A percentile compares a stretch with the other conserved stretches of the same genome.
Evolutionary conservation across 2,888 invertebrate species (phyloP).

Genomic region (Morpho helenor): DNA sequence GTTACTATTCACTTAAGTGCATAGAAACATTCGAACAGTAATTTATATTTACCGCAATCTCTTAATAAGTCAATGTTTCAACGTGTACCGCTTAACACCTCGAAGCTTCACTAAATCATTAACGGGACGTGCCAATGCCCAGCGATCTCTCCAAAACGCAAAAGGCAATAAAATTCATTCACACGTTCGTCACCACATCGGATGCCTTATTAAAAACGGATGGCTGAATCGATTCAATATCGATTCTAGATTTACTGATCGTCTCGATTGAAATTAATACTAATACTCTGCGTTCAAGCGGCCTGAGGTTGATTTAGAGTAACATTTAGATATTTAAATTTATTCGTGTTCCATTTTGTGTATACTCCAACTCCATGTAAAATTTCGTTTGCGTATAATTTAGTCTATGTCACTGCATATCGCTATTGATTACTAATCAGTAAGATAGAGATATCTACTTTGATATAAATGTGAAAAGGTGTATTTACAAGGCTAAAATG

Average conservation of each 20-base stretch:
- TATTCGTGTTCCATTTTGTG: conserved; percentile 58
- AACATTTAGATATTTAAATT: conserved; percentile 48
- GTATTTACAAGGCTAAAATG: conserved; percentile 15
- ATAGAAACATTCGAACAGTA: not conserved
- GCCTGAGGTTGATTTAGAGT: conserved; percentile 40
- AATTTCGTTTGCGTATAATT: conserved; percentile 53
- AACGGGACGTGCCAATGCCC: conserved; percentile 62
- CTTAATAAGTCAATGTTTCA: conserved; percentile 15
- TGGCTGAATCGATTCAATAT: conserved; percentile 51
- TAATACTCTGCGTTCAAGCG: conserved; percentile 54
- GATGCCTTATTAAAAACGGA: conserved; percentile 73
- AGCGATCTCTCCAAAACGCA: conserved; percentile 49
- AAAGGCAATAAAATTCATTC: conserved; percentile 76
- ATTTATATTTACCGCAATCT: conserved; percentile 8
- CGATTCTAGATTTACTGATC: conserved; percentile 35
- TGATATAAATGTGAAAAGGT: conserved; percentile 22
- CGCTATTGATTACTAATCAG: conserved; percentile 29
- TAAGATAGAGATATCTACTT: conserved; percentile 26
- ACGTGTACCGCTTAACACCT: conserved; percentile 15
- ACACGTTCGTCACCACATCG: conserved; percentile 74
- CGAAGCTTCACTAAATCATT: conserved; percentile 57
- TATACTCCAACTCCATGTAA: conserved; percentile 42
- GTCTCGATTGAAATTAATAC: conserved; percentile 60
- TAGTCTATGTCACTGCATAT: conserved; percentile 41
- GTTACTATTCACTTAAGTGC: no score